Conservation (phyloP, 2,797 vertebrate species). For the Notamacropus eugenii region DNA sequence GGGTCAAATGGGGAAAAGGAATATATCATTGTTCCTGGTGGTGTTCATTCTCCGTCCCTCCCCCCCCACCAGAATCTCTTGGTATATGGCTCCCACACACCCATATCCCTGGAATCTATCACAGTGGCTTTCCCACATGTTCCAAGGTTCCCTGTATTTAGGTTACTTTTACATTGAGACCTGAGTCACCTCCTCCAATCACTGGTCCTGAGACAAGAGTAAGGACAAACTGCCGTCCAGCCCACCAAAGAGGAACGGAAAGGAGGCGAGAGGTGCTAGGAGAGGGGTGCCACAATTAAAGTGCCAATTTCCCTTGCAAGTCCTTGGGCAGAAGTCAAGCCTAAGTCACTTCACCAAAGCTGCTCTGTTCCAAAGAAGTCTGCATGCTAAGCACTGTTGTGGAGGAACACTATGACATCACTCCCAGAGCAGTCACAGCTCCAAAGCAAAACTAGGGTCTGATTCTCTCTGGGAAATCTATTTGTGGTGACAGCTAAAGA, state of each 20-base stretch:
- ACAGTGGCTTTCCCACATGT: not conserved
- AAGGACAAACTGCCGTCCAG: conserved; percentile 32
- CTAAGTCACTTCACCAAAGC: conserved; percentile 58
- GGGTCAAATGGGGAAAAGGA: conserved; percentile 41
- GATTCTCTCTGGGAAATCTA: conserved; percentile 63
- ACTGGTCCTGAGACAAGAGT: conserved; percentile 32
- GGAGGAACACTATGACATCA: conserved; percentile 71
- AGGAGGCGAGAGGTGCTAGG: conserved; percentile 51
- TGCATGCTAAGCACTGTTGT: conserved; percentile 53
- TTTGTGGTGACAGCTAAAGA: conserved; percentile 10
- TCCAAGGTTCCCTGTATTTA: conserved; percentile 1
- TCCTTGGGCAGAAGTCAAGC: conserved; percentile 48
- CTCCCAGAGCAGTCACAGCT: conserved; percentile 62
- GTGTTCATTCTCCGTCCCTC: conserved; percentile 3
- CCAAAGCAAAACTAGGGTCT: conserved; percentile 63
- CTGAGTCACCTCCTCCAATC: conserved; percentile 49
- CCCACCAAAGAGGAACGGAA: conserved; percentile 9
- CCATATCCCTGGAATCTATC: conserved; percentile 15
- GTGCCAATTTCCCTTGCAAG: conserved; percentile 47
- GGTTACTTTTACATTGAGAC: conserved; percentile 40
- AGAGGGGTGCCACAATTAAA: not conserved
- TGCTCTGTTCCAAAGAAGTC: conserved; percentile 65
- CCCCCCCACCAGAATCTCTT: not conserved
- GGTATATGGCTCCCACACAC: not conserved
- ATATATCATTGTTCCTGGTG: conserved; percentile 46